These are phyloP conservation scores for Danio choprae DNA, from an alignment of 2,797 vertebrate species.

Conservation along the genomic window DNA sequence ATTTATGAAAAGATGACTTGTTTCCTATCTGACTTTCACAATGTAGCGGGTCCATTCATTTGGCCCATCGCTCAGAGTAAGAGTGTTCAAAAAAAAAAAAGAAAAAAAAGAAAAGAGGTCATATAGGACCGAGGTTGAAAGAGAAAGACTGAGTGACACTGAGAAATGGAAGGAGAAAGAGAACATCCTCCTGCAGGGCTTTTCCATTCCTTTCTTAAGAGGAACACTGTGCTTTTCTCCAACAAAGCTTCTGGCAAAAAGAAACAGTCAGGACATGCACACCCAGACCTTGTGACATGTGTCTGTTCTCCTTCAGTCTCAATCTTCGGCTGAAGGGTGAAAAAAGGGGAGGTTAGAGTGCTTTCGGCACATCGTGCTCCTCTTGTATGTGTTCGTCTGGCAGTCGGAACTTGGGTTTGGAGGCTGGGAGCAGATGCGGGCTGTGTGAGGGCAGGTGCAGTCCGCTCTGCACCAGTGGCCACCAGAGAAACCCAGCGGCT, in stretches of 20 bases:
- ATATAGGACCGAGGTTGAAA: constrained; percentile 20
- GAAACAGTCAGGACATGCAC: constrained; percentile 45
- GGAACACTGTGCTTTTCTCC: constrained; percentile 42
- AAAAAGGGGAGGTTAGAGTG: constrained; percentile 22
- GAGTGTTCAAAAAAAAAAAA: not conserved
- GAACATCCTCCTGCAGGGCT: constrained; percentile 52
- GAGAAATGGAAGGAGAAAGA: constrained; percentile 14
- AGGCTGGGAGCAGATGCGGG: constrained; percentile 15
- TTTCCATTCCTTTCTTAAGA: constrained; percentile 41
- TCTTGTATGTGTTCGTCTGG: constrained; percentile 24
- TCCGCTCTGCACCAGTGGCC: constrained; percentile 40
- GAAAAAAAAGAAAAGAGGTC: constrained; percentile 35
- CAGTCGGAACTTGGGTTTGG: not conserved
- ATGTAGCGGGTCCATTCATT: constrained; percentile 17
- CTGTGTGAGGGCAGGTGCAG: constrained; percentile 46
- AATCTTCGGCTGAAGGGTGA: constrained; percentile 22
- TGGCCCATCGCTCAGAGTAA: not conserved
- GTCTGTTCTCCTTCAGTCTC: constrained; percentile 38
- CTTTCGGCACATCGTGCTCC: not conserved
- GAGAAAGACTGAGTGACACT: constrained; percentile 57
- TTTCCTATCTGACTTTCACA: constrained; percentile 27
- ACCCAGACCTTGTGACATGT: constrained; percentile 34
- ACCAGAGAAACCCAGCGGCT: constrained; percentile 48
- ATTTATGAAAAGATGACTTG: constrained; percentile 18
- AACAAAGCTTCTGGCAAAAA: constrained; percentile 49